phyloP scores from a whole-genome alignment of 2,113 vertebrate genomes.

The Callochromis pleurospilus region DNA sequence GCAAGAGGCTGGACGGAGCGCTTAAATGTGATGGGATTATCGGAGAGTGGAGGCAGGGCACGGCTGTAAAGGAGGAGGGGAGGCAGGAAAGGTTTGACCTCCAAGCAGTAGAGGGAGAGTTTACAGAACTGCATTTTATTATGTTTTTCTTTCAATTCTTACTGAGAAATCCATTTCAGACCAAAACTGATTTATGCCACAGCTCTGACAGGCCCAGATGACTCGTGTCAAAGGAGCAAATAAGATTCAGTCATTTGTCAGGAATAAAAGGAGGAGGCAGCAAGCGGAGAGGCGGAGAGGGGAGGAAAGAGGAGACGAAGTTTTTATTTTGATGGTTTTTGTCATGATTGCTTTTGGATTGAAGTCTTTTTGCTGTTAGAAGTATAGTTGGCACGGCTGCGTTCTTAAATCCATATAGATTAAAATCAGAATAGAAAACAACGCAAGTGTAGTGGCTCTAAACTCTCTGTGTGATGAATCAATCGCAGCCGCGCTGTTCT shows the following conservation, averaged over 20 bases:
- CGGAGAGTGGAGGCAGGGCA: neutral
- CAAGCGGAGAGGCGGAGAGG: neutral
- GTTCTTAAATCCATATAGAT: neutral
- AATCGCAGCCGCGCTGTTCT: neutral
- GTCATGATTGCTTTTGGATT: neutral
- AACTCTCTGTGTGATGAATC: neutral
- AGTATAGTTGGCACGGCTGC: neutral
- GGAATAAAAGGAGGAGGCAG: neutral
- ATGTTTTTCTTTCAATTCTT: neutral
- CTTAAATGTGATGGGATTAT: constrained; percentile 29
- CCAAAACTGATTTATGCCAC: constrained; percentile 30
- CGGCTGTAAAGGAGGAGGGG: neutral
- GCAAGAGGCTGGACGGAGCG: neutral
- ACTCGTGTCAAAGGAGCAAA: constrained; percentile 45
- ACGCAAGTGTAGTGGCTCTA: neutral
- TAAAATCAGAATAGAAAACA: neutral
- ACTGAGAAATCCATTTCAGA: constrained; percentile 29
- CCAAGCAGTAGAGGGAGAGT: neutral
- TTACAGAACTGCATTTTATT: neutral
- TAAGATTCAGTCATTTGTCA: constrained; percentile 38
- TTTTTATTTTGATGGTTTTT: neutral
- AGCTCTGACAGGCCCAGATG: constrained; percentile 26
- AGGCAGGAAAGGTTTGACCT: constrained; percentile 11
- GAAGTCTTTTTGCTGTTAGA: neutral
- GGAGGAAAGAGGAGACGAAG: neutral